phyloP scores from a whole-genome alignment of 2,888 invertebrate genomes.

The Ormyrus thymus region DNA sequence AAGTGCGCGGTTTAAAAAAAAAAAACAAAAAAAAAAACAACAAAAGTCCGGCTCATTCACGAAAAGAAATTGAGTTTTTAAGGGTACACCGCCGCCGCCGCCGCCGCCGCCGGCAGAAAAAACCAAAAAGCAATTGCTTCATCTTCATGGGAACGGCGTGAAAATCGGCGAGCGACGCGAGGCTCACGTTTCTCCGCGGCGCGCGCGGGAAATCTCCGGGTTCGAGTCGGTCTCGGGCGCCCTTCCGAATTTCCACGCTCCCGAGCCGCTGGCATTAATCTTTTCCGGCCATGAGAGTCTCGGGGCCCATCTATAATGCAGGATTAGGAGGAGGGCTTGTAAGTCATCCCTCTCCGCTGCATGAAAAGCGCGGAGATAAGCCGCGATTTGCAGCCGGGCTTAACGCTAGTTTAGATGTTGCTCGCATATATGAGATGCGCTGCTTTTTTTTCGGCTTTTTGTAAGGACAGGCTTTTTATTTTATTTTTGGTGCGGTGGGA shows the following conservation, averaged over 20 bases:
- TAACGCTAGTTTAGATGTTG: neutral
- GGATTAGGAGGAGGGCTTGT: constrained; percentile 36
- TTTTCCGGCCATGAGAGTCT: constrained; percentile 18
- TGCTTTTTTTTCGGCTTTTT: too few relatives aligned
- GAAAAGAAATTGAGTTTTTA: constrained; percentile 45
- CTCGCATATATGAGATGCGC: too few relatives aligned
- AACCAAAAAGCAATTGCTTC: constrained; percentile 37
- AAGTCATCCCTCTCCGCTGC: neutral
- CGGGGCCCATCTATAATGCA: constrained; percentile 37
- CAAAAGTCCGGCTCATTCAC: constrained; percentile 22
- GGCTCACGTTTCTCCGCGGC: constrained; percentile 20
- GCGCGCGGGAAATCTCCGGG: constrained; percentile 13
- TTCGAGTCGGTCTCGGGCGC: neutral
- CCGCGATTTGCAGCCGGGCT: constrained; percentile 3
- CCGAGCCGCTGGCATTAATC: constrained; percentile 33
- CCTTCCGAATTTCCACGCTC: constrained; percentile 23
- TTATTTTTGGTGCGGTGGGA: too few relatives aligned
- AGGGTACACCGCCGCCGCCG: constrained; percentile 26
- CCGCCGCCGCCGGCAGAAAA: constrained; percentile 4
- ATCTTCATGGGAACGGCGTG: constrained; percentile 37
- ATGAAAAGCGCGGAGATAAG: neutral
- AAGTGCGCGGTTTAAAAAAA: neutral
- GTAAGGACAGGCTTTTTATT: too few relatives aligned
- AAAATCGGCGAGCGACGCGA: constrained; percentile 12
- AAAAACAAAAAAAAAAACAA: neutral